Conservation (phyloP, 35 echinoderm and acorn worm species). For the Apostichopus parvimensis region DNA sequence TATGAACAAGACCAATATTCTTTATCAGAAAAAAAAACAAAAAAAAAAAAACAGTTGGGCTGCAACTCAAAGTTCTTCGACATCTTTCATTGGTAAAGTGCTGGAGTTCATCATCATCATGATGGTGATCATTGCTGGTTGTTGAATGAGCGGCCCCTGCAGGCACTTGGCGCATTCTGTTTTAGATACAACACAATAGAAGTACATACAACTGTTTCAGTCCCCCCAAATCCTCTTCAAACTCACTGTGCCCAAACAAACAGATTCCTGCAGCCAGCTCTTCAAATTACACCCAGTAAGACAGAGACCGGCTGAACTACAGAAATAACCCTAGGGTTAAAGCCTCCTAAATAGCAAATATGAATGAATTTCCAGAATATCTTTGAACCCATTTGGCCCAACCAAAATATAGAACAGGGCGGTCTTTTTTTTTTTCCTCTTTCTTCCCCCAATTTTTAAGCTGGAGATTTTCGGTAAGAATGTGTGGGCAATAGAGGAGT, state of each 20-base stretch:
- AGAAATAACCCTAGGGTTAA: constrained; percentile 46
- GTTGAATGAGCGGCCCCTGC: constrained; percentile 8
- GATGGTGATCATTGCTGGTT: neutral
- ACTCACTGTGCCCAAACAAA: neutral
- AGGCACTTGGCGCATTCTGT: constrained; percentile 2
- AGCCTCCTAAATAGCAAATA: constrained; percentile 44
- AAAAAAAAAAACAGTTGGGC: no score
- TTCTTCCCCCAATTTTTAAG: neutral
- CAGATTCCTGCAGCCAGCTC: constrained; percentile 4
- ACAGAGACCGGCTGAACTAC: constrained; percentile 14
- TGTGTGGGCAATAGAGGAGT: neutral
- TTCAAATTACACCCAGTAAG: constrained; percentile 27
- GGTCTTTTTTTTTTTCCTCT: neutral
- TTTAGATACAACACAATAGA: constrained; percentile 41
- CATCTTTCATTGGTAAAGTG: neutral
- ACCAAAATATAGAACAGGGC: constrained; percentile 30
- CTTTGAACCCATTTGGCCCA: constrained; percentile 45
- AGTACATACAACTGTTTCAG: constrained; percentile 46
- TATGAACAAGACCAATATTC: no score
- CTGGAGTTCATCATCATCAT: neutral
- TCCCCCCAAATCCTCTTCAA: constrained; percentile 44
- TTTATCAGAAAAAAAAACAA: no score
- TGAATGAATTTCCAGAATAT: constrained; percentile 53
- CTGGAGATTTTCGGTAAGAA: neutral
- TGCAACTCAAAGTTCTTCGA: neutral